Conservation (phyloP, 2,888 invertebrate species). For the Aleiodes alternator region DNA sequence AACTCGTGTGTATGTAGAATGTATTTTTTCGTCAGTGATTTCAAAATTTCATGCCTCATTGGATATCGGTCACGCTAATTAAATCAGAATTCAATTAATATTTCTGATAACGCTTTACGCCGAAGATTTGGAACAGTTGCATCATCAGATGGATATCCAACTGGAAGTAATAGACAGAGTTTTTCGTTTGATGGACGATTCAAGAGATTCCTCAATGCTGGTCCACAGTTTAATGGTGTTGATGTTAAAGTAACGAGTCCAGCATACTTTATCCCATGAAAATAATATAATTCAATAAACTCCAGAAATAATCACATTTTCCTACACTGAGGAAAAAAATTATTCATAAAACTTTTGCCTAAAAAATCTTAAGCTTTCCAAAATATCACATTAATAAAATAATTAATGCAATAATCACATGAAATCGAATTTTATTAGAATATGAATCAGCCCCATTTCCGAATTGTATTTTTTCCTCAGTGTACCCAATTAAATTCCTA, state of each 20-base stretch:
- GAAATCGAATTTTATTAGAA: too few relatives aligned
- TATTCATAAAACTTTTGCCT: too few relatives aligned
- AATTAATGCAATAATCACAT: too few relatives aligned
- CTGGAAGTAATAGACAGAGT: slow-evolving; percentile 87
- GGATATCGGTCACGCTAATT: slow-evolving; percentile 2
- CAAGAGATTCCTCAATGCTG: slow-evolving; percentile 84
- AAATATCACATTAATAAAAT: too few relatives aligned
- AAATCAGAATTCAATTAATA: slow-evolving; percentile 79
- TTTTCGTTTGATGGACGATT: slow-evolving; percentile 89
- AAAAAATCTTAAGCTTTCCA: too few relatives aligned
- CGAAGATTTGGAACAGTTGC: slow-evolving; percentile 86
- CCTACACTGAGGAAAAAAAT: too few relatives aligned
- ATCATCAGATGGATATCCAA: slow-evolving; percentile 88
- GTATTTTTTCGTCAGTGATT: background rate
- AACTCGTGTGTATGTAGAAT: background rate
- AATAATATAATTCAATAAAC: slow-evolving; percentile 50
- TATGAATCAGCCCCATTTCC: too few relatives aligned
- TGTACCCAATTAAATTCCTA: too few relatives aligned
- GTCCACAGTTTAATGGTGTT: slow-evolving; percentile 93
- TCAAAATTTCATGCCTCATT: slow-evolving; percentile 25
- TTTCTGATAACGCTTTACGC: slow-evolving; percentile 85
- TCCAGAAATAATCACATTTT: background rate
- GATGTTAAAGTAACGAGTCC: slow-evolving; percentile 92
- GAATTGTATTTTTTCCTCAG: too few relatives aligned
- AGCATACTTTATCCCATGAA: slow-evolving; percentile 80